phyloP scores from a whole-genome alignment of 1,140 invertebrate species.

The Protaetia brevitarsis region DNA sequence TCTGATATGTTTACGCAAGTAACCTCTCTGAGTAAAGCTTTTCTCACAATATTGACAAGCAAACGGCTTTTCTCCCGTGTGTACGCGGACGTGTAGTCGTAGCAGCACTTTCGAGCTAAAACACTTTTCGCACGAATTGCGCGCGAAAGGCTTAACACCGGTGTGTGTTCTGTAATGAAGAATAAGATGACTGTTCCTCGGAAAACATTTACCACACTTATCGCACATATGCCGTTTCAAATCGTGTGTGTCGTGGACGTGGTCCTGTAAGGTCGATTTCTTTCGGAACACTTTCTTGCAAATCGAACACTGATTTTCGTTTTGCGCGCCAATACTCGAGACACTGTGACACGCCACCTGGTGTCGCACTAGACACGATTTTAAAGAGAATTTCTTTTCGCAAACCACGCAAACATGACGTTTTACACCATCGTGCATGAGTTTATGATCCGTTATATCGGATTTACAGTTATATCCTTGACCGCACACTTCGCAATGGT shows the following conservation, averaged over 20 bases:
- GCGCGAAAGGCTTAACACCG: conserved; percentile 57
- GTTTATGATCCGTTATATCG: conserved; percentile 33
- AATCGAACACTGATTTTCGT: too few species aligned
- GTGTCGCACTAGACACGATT: conserved; percentile 35
- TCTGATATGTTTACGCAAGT: neutral
- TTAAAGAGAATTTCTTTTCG: conserved; percentile 56
- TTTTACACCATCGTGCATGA: conserved; percentile 58
- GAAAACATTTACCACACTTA: conserved; percentile 11
- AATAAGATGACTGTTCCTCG: conserved; percentile 34
- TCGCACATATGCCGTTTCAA: conserved; percentile 44
- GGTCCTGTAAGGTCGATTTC: conserved; percentile 57
- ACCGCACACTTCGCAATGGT: conserved; percentile 27
- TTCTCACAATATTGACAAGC: conserved; percentile 58
- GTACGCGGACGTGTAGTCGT: conserved; percentile 6
- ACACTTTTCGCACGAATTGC: neutral
- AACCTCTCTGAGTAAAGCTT: conserved; percentile 53
- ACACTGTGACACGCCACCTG: neutral
- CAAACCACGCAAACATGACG: conserved; percentile 60
- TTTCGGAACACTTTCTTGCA: conserved; percentile 54
- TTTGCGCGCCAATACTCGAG: too few species aligned
- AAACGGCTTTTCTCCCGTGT: conserved; percentile 40
- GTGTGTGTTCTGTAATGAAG: conserved; percentile 63
- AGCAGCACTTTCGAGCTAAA: neutral
- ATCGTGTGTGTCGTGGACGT: conserved; percentile 58
- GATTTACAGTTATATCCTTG: conserved; percentile 13